phyloP scores from a whole-genome alignment of 2,888 invertebrate genomes.

The Rosalia funebris region DNA sequence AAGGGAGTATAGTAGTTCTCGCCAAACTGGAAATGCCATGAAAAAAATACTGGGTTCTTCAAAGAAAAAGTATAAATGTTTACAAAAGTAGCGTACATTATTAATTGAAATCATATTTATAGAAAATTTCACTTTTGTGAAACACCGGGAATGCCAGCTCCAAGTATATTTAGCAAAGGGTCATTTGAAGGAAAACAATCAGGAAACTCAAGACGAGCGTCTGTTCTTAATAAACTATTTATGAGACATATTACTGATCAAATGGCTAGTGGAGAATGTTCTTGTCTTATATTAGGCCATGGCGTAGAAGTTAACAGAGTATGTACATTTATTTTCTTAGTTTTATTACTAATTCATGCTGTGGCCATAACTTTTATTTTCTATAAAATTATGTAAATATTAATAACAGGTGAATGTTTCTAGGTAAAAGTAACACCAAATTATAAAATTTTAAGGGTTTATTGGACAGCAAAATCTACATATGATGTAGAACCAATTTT shows the following conservation, averaged over 20 bases:
- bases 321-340: no score
- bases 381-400: no score
- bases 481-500: constrained; percentile 67
- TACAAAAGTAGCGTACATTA: background rate
- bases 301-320: constrained; percentile 81
- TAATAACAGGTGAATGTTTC: no score
- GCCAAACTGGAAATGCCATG: constrained; percentile 45
- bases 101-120: constrained; percentile 22
- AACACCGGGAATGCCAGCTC: constrained; percentile 48
- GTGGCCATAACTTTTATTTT: no score
- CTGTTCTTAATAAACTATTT: constrained; percentile 81
- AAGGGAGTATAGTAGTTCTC: no score
- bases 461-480: constrained; percentile 73
- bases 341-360: no score
- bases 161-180: constrained; percentile 58
- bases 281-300: constrained; percentile 71
- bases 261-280: constrained; percentile 76
- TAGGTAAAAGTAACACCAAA: constrained; percentile 75
- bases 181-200: constrained; percentile 67
- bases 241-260: constrained; percentile 84
- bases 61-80: constrained; percentile 36
- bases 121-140: constrained; percentile 53
- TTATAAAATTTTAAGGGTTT: constrained; percentile 75
- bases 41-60: constrained; percentile 46
- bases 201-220: constrained; percentile 69